Base-by-base conservation (phyloP, 1,140 invertebrate species). In the Frieseomelitta varia region DNA sequence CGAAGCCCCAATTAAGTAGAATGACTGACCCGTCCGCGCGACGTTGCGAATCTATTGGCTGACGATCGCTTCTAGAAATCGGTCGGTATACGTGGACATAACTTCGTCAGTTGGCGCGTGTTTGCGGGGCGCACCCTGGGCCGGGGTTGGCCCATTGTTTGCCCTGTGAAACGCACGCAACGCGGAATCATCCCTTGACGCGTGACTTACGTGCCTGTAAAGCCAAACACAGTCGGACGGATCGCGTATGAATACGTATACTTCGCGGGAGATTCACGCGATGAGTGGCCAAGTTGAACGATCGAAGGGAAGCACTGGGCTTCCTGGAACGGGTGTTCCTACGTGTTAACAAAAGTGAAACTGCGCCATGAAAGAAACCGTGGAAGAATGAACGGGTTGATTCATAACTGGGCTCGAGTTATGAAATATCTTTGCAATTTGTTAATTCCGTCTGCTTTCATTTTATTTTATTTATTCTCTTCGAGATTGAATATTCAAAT, bases 1-100 rank as follows among this genome's bases (percentile, higher is more conserved):
- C 86, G 90, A 51, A 88, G 90, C 88, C 83, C 88, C 90, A 91
- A 91, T 91, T 91, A 91, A 91, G 65, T 91, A 77, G 90, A 91
- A 91, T 91, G 90, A 91, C 90, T 89, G 86, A 87, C 86, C 89
- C 78, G 65, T 53, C 61, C 24, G 39, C 15, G 15, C 15, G 55
- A 19, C 53, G 61, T 65, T 39, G 89, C 55, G 79, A 71, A 89
- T 87, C 47, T 89, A 86, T 85, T 87, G 88, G 65, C 88, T 3
- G 24, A 3, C 56, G 56, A 30, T 21, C 30, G 39, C 39, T 15
- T 2, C 1, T 12, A 24, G 58, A 30, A 30, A 34, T 34, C n/a
- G 69, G 17, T 56, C 67, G 53, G 55, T 14, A 12, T 15, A n/a
- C 61, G 21, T 21, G 72, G 87, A 85, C 89, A 84, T 85, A 69